A percentile compares a stretch with the other conserved stretches of the same genome.
phyloP scores from a whole-genome alignment of 2,888 invertebrate genomes.

The Bimastos eiseni region DNA sequence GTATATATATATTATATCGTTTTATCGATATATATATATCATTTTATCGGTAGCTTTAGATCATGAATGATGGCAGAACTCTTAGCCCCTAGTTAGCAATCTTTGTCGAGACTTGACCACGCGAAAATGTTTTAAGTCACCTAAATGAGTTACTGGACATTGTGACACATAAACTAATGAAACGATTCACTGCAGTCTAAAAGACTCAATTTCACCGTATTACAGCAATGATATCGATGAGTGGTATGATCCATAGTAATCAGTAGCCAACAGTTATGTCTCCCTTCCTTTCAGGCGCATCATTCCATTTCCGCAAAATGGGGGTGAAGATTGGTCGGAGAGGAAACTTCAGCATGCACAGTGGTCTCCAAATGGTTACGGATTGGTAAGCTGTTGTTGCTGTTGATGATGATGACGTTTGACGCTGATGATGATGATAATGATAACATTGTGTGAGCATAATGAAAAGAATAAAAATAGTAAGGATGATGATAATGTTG shows the following conservation, averaged over 20 bases:
- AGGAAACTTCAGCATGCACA: slow-evolving; percentile 39
- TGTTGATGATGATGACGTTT: background rate
- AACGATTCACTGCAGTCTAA: background rate
- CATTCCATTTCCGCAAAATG: slow-evolving; percentile 32
- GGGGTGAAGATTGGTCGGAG: slow-evolving; percentile 28
- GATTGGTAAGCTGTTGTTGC: slow-evolving; percentile 34
- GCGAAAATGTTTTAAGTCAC: no score
- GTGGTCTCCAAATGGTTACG: slow-evolving; percentile 39
- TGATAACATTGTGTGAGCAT: background rate
- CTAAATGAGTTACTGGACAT: no score
- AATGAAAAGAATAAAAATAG: no score
- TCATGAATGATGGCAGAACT: no score
- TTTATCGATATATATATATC: no score
- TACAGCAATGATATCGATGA: background rate
- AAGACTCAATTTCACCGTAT: background rate
- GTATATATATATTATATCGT: no score
- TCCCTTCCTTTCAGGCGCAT: background rate
- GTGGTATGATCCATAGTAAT: background rate
- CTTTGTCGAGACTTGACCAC: no score
- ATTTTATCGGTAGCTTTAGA: no score
- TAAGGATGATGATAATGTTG: no score
- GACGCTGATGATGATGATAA: background rate
- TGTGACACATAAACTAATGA: background rate
- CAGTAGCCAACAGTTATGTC: background rate
- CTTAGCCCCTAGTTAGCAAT: no score